phyloP scores from a whole-genome alignment of 2,888 invertebrate species.

The Ptilodon capucinus region DNA sequence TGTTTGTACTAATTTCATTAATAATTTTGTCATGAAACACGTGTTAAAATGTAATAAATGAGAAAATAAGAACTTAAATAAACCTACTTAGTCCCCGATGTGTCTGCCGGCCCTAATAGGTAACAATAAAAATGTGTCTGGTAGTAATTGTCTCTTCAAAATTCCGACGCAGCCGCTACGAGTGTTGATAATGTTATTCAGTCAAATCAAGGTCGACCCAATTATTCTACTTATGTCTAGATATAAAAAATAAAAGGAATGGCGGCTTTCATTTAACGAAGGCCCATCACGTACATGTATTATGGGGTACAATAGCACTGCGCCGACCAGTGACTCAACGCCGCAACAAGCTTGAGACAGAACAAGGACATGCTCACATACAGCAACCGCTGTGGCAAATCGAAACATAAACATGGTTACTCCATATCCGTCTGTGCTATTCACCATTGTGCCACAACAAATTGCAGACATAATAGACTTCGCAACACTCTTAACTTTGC shows the following conservation, averaged over 20 bases:
- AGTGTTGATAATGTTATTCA: slow-evolving; percentile 26
- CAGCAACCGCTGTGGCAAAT: slow-evolving; percentile 58
- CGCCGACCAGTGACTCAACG: slow-evolving; percentile 63
- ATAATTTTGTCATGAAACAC: slow-evolving; percentile 21
- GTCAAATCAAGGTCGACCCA: slow-evolving; percentile 19
- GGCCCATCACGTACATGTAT: slow-evolving; percentile 54
- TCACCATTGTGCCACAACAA: slow-evolving; percentile 77
- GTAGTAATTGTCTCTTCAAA: slow-evolving; percentile 16
- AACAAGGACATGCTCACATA: slow-evolving; percentile 71
- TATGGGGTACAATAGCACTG: slow-evolving; percentile 60
- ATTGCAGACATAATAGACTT: slow-evolving; percentile 74
- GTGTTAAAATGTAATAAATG: background rate
- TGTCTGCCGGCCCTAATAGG: background rate
- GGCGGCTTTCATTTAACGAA: slow-evolving; percentile 34
- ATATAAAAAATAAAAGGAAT: slow-evolving; percentile 23
- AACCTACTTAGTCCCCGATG: background rate
- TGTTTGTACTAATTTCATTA: slow-evolving; percentile 46
- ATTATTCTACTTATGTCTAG: slow-evolving; percentile 16
- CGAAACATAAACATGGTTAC: slow-evolving; percentile 76
- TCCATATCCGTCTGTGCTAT: slow-evolving; percentile 76
- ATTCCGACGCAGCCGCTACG: slow-evolving; percentile 13
- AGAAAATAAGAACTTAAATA: background rate
- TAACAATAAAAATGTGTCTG: background rate
- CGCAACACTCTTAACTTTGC: slow-evolving; percentile 60
- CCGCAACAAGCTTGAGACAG: slow-evolving; percentile 52